phyloP scores from a whole-genome alignment of 2,888 invertebrate genomes.

The Ischnura elegans region DNA sequence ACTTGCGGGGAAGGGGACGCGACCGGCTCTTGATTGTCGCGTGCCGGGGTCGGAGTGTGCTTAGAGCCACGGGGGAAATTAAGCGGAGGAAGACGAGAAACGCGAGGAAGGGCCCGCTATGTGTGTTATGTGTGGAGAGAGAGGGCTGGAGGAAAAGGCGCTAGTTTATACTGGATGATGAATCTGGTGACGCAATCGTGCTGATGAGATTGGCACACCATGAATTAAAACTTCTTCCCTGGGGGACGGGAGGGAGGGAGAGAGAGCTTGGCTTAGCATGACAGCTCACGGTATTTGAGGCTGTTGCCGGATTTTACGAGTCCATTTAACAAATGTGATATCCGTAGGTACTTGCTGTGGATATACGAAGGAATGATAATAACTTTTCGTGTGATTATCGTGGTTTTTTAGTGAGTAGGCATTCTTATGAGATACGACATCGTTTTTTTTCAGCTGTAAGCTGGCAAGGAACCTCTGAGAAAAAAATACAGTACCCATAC shows the following conservation, averaged over 20 bases:
- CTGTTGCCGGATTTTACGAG: not conserved
- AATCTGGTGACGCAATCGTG: conserved; percentile 31
- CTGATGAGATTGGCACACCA: not conserved
- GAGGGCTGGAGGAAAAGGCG: not conserved
- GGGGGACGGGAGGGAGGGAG: not conserved
- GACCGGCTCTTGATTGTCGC: conserved; percentile 2
- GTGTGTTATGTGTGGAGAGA: too few species aligned
- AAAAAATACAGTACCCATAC: too few species aligned
- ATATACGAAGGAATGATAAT: too few species aligned
- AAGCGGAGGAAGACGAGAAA: conserved; percentile 44
- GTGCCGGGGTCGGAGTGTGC: not conserved
- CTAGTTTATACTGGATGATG: conserved; percentile 31
- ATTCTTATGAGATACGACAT: too few species aligned
- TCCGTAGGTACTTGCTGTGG: too few species aligned
- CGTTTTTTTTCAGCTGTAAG: too few species aligned
- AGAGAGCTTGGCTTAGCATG: too few species aligned
- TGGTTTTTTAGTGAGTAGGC: too few species aligned
- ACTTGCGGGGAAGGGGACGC: not conserved
- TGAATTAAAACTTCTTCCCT: conserved; percentile 32
- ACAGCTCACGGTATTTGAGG: not conserved
- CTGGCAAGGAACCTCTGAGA: too few species aligned
- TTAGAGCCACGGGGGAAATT: conserved; percentile 31
- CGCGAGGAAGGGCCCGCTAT: not conserved
- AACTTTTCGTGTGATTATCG: too few species aligned
- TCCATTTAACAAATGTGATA: not conserved